These are phyloP conservation scores for Carposina sasakii DNA, from an alignment of 1,140 invertebrate genomes.

Conservation along the genomic window DNA sequence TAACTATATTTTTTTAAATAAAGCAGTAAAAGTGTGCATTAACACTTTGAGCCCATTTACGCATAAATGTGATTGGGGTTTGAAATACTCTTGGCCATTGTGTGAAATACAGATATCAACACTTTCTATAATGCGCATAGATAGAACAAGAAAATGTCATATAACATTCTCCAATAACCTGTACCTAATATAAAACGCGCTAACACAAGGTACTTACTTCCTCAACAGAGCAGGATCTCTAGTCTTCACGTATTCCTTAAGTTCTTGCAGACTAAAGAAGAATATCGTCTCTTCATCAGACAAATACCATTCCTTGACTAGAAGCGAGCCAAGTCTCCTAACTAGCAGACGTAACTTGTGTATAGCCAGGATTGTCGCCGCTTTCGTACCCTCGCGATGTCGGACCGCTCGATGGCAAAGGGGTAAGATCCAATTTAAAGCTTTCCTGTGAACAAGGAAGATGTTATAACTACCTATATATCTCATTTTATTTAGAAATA, in stretches of 20 bases:
- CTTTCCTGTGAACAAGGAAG: slow-evolving; percentile 41
- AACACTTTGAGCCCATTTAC: too few species aligned
- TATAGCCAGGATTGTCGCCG: slow-evolving; percentile 72
- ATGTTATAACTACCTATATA: too few species aligned
- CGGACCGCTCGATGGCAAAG: slow-evolving; percentile 75
- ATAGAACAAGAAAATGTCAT: too few species aligned
- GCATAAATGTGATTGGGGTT: too few species aligned
- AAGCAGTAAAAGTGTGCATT: too few species aligned
- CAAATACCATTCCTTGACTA: slow-evolving; percentile 77
- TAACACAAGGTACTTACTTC: slow-evolving; percentile 80
- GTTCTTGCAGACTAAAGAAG: slow-evolving; percentile 80
- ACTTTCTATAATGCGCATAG: too few species aligned
- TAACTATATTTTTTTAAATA: too few species aligned
- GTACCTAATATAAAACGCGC: too few species aligned
- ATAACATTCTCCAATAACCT: too few species aligned
- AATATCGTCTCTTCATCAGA: slow-evolving; percentile 80
- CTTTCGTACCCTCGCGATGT: slow-evolving; percentile 80
- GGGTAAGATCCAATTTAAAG: slow-evolving; percentile 71
- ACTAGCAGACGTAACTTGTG: slow-evolving; percentile 78
- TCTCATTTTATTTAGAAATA: too few species aligned
- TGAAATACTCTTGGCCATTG: too few species aligned
- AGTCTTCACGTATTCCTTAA: slow-evolving; percentile 73
- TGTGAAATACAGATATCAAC: too few species aligned
- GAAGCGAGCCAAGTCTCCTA: slow-evolving; percentile 71
- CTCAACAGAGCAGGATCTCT: slow-evolving; percentile 74